Evolutionary conservation across 2,113 vertebrate genomes (phyloP), one percentile per base, ranked within the genome.

Genomic region (Nothocercus julius): DNA sequence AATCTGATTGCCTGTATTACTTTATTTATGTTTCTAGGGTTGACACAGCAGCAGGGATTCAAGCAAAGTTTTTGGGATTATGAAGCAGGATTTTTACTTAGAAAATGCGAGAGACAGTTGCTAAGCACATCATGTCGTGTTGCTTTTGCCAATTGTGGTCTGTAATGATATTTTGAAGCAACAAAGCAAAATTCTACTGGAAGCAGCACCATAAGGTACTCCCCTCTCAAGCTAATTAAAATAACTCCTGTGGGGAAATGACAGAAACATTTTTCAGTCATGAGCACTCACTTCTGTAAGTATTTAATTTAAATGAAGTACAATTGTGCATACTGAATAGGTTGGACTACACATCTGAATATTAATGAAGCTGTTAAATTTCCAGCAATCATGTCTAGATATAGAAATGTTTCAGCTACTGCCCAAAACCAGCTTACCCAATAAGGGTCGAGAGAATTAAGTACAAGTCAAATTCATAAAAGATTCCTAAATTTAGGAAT

Each of bases 261-360:
- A 87, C 79, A 96, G 34, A 75, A 92, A 93, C 66, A 75, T 87
- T 93, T 94, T 88, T 94, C 61, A 85, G 88, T 93, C 96, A 77
- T 91, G 89, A 97, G 89, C 70, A 53, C 67, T 95, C 76, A 56
- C 59, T 95, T 85, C 88, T 86, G 62, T 58, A 90, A 92, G 68
- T 88, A 64, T 96, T 95, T 95, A 91, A 94, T 89, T 97, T 90
- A 95, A 96, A 93, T 93, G 77, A 96, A 97, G 95, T 93, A 94
- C 44, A 85, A 90, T 85, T 95, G 96, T 92, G 79, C 87, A 95
- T 73, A 58, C 56, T 91, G 93, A 97, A 87, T 80, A 96, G 93
- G 82, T 63, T 54, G 91, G 93, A 38, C 42, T 59, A 67, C 34
- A 56, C 51, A 82, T 95, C 82, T 93, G 73, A 89, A 95, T 95